Conservation (phyloP, 1,140 invertebrate genomes). For the Lepidurus apus region DNA sequence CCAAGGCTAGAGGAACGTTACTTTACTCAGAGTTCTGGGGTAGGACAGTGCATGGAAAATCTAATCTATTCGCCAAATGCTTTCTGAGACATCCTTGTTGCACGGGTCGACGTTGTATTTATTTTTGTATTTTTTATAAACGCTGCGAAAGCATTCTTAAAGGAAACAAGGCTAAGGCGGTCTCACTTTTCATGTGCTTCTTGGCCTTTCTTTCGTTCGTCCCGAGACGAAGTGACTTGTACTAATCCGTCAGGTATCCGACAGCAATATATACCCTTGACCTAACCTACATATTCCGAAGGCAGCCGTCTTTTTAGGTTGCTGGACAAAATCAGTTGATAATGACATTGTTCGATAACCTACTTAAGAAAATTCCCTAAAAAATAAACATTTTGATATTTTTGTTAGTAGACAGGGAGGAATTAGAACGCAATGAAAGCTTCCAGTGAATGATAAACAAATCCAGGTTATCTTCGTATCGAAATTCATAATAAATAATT, state of each 20-base stretch:
- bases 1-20: background rate
- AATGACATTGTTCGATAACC: conserved; percentile 9
- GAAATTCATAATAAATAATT: too few relatives aligned
- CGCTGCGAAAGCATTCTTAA: background rate
- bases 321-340: background rate
- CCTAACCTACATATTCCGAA: background rate
- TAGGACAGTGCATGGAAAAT: background rate
- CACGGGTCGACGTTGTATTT: background rate
- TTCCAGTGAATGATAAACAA: too few relatives aligned
- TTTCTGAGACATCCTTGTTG: background rate
- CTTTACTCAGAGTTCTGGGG: background rate
- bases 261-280: background rate
- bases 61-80: background rate
- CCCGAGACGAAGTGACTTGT: background rate
- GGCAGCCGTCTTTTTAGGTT: background rate
- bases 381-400: background rate
- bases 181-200: background rate
- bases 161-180: background rate
- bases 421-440: too few relatives aligned
- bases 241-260: background rate
- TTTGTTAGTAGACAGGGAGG: background rate
- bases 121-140: background rate
- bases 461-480: too few relatives aligned
- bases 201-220: background rate
- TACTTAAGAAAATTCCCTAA: background rate